Evolutionary conservation across 2,797 vertebrate genomes (phyloP), one percentile per base, ranked within the genome.

Genomic region (Mionectes olivaceus): DNA sequence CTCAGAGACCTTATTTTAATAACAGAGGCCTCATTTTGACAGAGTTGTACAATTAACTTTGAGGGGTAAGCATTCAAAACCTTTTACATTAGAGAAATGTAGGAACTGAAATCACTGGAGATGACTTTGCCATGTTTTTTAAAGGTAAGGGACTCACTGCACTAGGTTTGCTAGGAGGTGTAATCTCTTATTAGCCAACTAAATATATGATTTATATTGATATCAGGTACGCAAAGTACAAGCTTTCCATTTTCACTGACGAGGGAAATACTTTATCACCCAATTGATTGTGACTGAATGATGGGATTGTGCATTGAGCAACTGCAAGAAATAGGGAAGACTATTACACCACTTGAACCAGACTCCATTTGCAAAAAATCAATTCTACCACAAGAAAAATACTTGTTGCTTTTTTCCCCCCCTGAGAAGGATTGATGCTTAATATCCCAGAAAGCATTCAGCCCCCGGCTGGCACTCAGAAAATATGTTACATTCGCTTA

Each of bases 351-450:
- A 10, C 73, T 84, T 90, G 92, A 87, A 86, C 73, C 21, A 91
- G 93, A 88, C 33, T 44, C 37, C 28, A 75, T 92, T 96, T 92
- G 85, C 85, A 97, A 96, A 39, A 97, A 97, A 95, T 96, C 94
- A 95, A 53, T 97, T 96, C 57, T 88, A 79, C 39, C 80, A 56
- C 0, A 15, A 85, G 71, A 87, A 95, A 96, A 95, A 75, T 37
- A 92, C 71, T 94, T 83, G 70, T 84, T 82, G 30, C 53, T 71
- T 95, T 95, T 96, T 95, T 95, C 77, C 83, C 87, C 56, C 67
- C 49, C 3, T 19, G 3, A 83, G 53, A 68, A 94, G 90, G 91
- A 92, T 37, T 83, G 77, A 83, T 90, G 46, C 56, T 95, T 59
- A 63, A 85, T 92, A 94, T 50, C 3, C 21, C 32, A 94, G 82